Evolutionary conservation across 2,113 vertebrate genomes (phyloP).

Genomic region (Sisor rabdophorus): DNA sequence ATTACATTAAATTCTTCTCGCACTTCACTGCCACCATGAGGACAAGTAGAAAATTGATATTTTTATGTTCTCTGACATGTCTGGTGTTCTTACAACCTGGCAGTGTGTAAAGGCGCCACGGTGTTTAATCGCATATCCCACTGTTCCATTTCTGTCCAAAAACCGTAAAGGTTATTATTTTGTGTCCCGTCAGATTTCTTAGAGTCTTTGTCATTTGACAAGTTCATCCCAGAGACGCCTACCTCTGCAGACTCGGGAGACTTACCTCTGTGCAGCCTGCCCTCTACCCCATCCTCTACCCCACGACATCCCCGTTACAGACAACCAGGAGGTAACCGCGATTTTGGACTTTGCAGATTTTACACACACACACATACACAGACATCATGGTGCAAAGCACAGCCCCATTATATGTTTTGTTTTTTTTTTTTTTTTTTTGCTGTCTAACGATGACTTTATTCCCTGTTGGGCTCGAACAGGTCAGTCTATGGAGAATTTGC

Average conservation of each 20-base stretch:
- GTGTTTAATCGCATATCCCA: too few relatives aligned
- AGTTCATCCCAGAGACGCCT: conserved; percentile 76
- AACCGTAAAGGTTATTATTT: neutral
- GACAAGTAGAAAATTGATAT: neutral
- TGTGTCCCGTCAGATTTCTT: conserved; percentile 72
- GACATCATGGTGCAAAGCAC: neutral
- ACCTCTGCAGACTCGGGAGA: conserved; percentile 72
- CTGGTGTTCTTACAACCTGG: too few relatives aligned
- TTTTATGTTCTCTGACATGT: conserved; percentile 14
- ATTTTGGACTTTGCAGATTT: neutral
- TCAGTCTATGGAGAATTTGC: conserved; percentile 76
- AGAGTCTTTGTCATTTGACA: conserved; percentile 80
- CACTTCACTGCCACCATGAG: neutral
- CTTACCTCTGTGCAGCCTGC: conserved; percentile 81
- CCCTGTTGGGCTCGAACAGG: conserved; percentile 24
- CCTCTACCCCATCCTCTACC: conserved; percentile 66
- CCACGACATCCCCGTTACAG: conserved; percentile 84
- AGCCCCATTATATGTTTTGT: neutral
- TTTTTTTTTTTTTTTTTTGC: neutral
- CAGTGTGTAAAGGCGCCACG: too few relatives aligned
- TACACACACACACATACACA: neutral
- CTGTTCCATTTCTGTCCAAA: too few relatives aligned
- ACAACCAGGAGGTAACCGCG: conserved; percentile 77
- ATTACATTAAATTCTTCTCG: too few relatives aligned
- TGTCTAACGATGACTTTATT: neutral